phyloP scores from a whole-genome alignment of 2,888 invertebrate species.

The Orchesellides sinensis region DNA sequence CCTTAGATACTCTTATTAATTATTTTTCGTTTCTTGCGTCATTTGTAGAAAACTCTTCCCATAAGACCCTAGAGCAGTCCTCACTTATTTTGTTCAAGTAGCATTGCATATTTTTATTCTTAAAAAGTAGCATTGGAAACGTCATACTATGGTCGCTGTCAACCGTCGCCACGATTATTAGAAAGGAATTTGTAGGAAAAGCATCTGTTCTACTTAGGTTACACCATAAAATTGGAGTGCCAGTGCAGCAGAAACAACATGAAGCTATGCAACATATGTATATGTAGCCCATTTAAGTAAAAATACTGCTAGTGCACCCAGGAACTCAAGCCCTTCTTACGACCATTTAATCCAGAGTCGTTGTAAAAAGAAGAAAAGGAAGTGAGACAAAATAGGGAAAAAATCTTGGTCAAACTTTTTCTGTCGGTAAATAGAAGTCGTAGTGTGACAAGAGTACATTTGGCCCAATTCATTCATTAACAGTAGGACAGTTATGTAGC shows the following conservation, averaged over 20 bases:
- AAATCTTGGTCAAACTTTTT: constrained; percentile 63
- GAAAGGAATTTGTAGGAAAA: constrained; percentile 48
- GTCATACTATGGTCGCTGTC: neutral
- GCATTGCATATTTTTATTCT: neutral
- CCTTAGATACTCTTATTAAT: constrained; percentile 51
- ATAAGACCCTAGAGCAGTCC: constrained; percentile 3
- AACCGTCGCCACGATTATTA: constrained; percentile 58
- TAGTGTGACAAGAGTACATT: constrained; percentile 58
- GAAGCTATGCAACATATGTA: constrained; percentile 7
- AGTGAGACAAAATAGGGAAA: constrained; percentile 27
- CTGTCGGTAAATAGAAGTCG: constrained; percentile 33
- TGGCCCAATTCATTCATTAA: constrained; percentile 67
- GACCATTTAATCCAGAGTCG: constrained; percentile 62
- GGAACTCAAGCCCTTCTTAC: constrained; percentile 10
- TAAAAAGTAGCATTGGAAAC: constrained; percentile 1
- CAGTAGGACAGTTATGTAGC: constrained; percentile 65
- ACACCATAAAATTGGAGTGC: constrained; percentile 53
- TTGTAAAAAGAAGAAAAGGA: constrained; percentile 26
- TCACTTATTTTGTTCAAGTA: constrained; percentile 18
- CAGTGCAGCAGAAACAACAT: constrained; percentile 27
- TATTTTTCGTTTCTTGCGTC: constrained; percentile 46
- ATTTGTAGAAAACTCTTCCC: constrained; percentile 24
- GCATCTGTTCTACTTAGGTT: constrained; percentile 59
- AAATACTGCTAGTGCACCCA: neutral
- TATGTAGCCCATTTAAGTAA: neutral